A percentile compares a stretch with the other conserved stretches of the same genome.
Conservation (phyloP, 2,113 vertebrate genomes). For the Taurulus bubalis region DNA sequence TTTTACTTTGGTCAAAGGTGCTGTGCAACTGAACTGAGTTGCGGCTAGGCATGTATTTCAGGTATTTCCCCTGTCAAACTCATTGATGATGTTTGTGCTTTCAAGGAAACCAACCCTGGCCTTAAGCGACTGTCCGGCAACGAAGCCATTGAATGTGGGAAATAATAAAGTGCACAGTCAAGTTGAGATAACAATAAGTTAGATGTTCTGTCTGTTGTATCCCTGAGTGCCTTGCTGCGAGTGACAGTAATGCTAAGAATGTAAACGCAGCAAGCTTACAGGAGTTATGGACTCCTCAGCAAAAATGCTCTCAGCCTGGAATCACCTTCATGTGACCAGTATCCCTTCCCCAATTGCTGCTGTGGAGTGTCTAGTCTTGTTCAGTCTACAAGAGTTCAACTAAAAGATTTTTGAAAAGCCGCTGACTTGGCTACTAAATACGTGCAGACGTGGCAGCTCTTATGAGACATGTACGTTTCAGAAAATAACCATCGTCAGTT, state of each 20-base stretch:
- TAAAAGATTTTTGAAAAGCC: background rate
- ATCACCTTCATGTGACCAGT: slow-evolving; percentile 59
- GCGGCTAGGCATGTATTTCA: background rate
- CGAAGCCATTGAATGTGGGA: background rate
- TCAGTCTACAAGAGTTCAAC: background rate
- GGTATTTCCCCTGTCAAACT: background rate
- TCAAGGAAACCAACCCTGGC: slow-evolving; percentile 3
- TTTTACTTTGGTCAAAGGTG: slow-evolving; percentile 25
- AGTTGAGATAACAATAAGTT: slow-evolving; percentile 19
- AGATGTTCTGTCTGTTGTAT: slow-evolving; percentile 14
- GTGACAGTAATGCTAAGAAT: slow-evolving; percentile 64
- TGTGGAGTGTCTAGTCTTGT: background rate
- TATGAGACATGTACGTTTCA: background rate
- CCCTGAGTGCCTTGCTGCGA: slow-evolving; percentile 26
- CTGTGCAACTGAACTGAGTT: background rate
- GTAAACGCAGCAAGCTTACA: slow-evolving; percentile 52
- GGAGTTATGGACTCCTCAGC: slow-evolving; percentile 63
- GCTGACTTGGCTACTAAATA: background rate
- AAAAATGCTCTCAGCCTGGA: slow-evolving; percentile 39
- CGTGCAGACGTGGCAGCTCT: background rate
- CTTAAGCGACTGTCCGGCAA: background rate
- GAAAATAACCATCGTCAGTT: background rate
- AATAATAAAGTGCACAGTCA: slow-evolving; percentile 8
- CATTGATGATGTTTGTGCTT: slow-evolving; percentile 8
- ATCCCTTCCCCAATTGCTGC: slow-evolving; percentile 9